Evolutionary conservation across 2,797 vertebrate species (phyloP).

Genomic region (Fistularia commersonii): DNA sequence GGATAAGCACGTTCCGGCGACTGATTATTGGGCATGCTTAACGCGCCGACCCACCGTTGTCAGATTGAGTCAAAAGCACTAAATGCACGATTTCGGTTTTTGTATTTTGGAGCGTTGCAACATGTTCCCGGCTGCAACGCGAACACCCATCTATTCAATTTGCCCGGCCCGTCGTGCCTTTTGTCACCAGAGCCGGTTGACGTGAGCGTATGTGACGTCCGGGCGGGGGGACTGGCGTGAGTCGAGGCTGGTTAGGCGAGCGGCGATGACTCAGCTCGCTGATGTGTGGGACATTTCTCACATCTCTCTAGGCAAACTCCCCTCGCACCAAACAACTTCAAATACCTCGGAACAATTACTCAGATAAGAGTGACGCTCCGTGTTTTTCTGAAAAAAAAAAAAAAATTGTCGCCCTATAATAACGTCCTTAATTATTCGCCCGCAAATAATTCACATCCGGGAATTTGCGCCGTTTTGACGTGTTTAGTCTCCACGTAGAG

Average conservation of each 20-base stretch:
- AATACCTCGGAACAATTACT: slow-evolving; percentile 47
- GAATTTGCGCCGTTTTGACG: too few species aligned
- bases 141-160: slow-evolving; percentile 25
- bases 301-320: slow-evolving; percentile 48
- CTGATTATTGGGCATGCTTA: slow-evolving; percentile 22
- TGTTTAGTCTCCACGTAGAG: too few species aligned
- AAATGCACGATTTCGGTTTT: too few species aligned
- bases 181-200: slow-evolving; percentile 45
- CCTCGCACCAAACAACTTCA: slow-evolving; percentile 35
- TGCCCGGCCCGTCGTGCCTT: slow-evolving; percentile 15
- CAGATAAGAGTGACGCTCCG: too few species aligned
- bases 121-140: slow-evolving; percentile 1
- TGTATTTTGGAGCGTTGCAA: too few species aligned
- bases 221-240: slow-evolving; percentile 36
- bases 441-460: too few species aligned
- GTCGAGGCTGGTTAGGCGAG: slow-evolving; percentile 51
- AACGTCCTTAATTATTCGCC: too few species aligned
- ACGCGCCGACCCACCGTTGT: neutral
- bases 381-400: too few species aligned
- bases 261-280: slow-evolving; percentile 60
- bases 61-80: slow-evolving; percentile 3
- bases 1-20: slow-evolving; percentile 42
- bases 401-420: too few species aligned
- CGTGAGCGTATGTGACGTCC: slow-evolving; percentile 63
- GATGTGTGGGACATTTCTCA: slow-evolving; percentile 63